Conservation (phyloP, 2,888 invertebrate species). For the Achlya flavicornis region DNA sequence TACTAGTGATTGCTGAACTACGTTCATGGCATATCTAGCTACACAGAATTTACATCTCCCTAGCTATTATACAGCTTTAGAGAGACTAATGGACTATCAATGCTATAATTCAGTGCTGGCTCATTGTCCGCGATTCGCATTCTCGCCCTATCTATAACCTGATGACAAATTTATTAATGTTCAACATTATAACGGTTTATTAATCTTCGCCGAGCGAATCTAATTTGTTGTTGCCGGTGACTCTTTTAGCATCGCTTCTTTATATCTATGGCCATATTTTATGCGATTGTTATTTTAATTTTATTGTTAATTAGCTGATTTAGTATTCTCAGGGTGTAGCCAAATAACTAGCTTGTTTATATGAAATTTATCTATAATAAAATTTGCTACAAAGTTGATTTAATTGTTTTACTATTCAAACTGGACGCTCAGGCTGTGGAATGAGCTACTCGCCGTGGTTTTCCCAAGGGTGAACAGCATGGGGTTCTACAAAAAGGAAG, state of each 20-base stretch:
- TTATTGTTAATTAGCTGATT: neutral
- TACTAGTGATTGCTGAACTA: neutral
- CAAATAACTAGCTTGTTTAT: too few relatives aligned
- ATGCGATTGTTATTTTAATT: neutral
- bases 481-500: too few relatives aligned
- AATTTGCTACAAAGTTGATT: too few relatives aligned
- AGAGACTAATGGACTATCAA: constrained; percentile 78
- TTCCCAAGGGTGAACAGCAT: too few relatives aligned
- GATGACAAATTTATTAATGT: constrained; percentile 82
- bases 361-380: neutral
- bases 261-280: constrained; percentile 9
- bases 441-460: too few relatives aligned
- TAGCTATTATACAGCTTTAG: constrained; percentile 73
- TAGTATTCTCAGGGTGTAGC: neutral
- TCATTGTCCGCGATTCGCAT: constrained; percentile 79
- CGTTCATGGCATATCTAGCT: constrained; percentile 55
- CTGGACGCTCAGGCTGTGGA: too few relatives aligned
- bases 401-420: too few relatives aligned
- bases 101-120: constrained; percentile 73
- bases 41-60: constrained; percentile 47
- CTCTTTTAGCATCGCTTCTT: constrained; percentile 17
- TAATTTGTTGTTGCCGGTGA: constrained; percentile 66
- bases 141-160: constrained; percentile 75
- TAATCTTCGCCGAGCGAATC: constrained; percentile 59
- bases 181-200: constrained; percentile 70